Percentiles rank a stretch among this genome's conserved stretches.
Conservation (phyloP, 2,797 vertebrate species). For the Aratinga solstitialis region DNA sequence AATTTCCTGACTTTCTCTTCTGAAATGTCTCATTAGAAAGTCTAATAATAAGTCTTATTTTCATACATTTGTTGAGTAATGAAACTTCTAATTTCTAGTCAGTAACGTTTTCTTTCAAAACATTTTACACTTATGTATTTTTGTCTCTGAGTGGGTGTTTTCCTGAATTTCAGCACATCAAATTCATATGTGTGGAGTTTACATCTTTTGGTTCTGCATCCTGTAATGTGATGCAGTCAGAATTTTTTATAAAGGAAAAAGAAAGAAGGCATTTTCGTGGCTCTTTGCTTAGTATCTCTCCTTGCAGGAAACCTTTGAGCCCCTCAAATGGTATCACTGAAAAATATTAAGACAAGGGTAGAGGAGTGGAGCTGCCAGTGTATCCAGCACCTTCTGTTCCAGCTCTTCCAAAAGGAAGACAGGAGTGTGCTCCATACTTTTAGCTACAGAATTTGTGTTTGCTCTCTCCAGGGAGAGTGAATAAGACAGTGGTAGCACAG, state of each 20-base stretch:
- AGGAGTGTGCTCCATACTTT: not conserved
- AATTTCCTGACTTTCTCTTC: constrained; percentile 31
- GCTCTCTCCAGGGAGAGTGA: not conserved
- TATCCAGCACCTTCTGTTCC: not conserved
- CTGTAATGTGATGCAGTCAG: not conserved
- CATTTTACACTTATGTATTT: not conserved
- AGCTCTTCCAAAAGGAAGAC: not conserved
- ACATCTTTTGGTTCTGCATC: not conserved
- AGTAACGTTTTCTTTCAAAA: not conserved
- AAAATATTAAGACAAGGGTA: not conserved
- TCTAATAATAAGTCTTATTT: not conserved
- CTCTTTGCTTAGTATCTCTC: not conserved
- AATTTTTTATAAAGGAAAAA: not conserved
- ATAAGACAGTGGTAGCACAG: not conserved
- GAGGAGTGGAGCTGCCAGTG: not conserved
- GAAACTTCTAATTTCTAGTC: not conserved
- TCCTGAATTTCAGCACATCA: not conserved
- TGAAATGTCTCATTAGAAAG: not conserved
- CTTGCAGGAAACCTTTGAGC: not conserved
- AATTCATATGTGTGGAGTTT: not conserved
- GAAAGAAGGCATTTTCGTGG: not conserved
- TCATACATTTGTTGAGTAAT: not conserved
- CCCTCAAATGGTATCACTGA: not conserved
- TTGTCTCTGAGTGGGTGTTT: not conserved
- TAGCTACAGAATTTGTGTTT: not conserved